phyloP scores from a whole-genome alignment of 2,888 invertebrate genomes.

The Acanthopleura granulata region DNA sequence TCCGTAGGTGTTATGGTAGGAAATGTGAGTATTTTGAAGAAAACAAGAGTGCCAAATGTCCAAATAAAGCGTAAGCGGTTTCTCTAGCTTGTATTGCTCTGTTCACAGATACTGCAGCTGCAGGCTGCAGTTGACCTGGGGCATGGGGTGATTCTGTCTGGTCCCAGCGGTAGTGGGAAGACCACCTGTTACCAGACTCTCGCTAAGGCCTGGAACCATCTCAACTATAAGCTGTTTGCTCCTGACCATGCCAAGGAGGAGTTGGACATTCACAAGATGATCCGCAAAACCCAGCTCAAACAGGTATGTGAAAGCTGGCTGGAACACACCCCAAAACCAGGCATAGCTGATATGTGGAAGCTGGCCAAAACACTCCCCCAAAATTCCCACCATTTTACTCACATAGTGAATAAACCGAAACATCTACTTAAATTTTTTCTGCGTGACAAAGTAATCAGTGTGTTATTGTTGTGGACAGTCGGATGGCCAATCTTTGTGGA shows the following conservation, averaged over 20 bases:
- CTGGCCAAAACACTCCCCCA: too few relatives aligned
- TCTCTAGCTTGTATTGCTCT: not conserved
- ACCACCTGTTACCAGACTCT: constrained; percentile 55
- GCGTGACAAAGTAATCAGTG: too few relatives aligned
- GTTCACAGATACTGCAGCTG: constrained; percentile 56
- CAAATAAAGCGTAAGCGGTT: not conserved
- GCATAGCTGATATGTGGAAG: too few relatives aligned
- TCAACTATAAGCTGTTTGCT: constrained; percentile 57
- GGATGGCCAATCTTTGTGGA: too few relatives aligned
- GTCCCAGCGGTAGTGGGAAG: constrained; percentile 65
- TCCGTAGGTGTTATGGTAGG: too few relatives aligned
- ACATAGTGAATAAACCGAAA: too few relatives aligned
- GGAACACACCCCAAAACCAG: too few relatives aligned
- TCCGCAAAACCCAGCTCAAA: not conserved
- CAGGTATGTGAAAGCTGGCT: too few relatives aligned
- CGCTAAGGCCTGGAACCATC: constrained; percentile 57
- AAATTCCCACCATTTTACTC: too few relatives aligned
- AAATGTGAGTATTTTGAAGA: too few relatives aligned
- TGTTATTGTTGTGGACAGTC: too few relatives aligned
- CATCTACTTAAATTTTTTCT: too few relatives aligned
- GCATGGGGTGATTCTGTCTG: constrained; percentile 57
- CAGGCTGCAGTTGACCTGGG: constrained; percentile 55
- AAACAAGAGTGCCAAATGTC: not conserved
- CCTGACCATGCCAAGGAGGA: constrained; percentile 60
- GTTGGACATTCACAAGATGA: constrained; percentile 29